Evolutionary conservation across 2,888 invertebrate species (phyloP), one percentile per base, ranked within the genome.

Genomic region (Ochropleura plecta): DNA sequence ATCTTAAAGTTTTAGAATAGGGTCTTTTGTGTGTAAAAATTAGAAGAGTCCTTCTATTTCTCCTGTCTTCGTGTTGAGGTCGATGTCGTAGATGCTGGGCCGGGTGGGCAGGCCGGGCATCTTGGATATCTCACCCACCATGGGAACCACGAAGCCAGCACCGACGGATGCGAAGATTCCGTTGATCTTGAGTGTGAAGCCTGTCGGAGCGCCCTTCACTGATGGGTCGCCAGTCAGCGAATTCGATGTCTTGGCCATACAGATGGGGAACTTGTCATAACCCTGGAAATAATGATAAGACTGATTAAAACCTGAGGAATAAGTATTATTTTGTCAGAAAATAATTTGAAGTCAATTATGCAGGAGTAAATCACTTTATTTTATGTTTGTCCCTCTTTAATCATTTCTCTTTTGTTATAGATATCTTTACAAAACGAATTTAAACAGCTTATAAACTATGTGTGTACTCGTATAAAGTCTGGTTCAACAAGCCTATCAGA

Each of bases 171-270:
- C 98, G 89, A 98, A 97, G 57, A 99, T 98, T 90, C 99, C 98
- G 85, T 98, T 97, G 84, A 99, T 97, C 44, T 98, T 98, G 20
- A 99, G 96, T 0, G 97, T 97, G 93, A 99, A 99, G 48, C 98
- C 99, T 30, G 97, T 98, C 0, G 99, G 99, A 0, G 99, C 99
- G 46, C 99, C 99, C 94, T 99, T 99, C 73, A 98, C 95, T 9
- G 97, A 95, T 4, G 99, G 98, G 96, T 99, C 98, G 73, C 99
- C 99, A 0, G 99, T 99, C 64, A 99, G 94, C 0, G 99, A 99
- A 87, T 98, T 97, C 1, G 99, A 98, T 0, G 99, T 99, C 96
- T 99, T 99, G 0, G 99, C 99, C 99, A 99, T 99, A 93, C 99
- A 99, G 83, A 99, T 97, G 0, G 99, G 99, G 81, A 99, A 96